Percentiles rank a stretch among this genome's conserved stretches.
phyloP scores from a whole-genome alignment of 2,888 invertebrate genomes.

The Micropterix aruncella region DNA sequence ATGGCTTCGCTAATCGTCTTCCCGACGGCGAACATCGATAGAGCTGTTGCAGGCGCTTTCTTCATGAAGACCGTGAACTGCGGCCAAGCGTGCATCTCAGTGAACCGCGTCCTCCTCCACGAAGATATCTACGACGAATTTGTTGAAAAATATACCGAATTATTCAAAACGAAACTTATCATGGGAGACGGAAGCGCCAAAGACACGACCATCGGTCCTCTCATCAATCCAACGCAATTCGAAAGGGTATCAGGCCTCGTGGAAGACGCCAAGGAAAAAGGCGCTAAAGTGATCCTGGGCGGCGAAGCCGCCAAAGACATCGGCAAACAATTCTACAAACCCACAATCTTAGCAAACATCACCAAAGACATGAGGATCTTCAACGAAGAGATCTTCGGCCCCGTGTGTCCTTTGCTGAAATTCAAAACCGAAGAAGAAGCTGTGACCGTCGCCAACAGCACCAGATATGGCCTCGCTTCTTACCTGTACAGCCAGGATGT shows the following conservation, averaged over 20 bases:
- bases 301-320: conserved; percentile 50
- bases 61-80: conserved; percentile 88
- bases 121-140: conserved; percentile 67
- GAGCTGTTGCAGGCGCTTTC: conserved; percentile 78
- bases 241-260: conserved; percentile 70
- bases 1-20: conserved; percentile 98
- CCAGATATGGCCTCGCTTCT: conserved; percentile 76
- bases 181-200: conserved; percentile 66
- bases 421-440: conserved; percentile 85
- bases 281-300: conserved; percentile 66
- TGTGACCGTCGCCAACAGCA: conserved; percentile 67
- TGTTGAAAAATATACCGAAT: conserved; percentile 50
- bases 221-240: conserved; percentile 78
- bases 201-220: conserved; percentile 74
- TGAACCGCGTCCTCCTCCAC: conserved; percentile 82
- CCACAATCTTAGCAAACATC: conserved; percentile 78
- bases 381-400: conserved; percentile 90
- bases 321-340: conserved; percentile 76
- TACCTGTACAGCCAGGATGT: conserved; percentile 89
- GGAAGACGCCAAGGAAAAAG: conserved; percentile 72
- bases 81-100: conserved; percentile 94
- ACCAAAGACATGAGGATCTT: conserved; percentile 70
- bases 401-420: conserved; percentile 73
- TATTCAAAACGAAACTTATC: conserved; percentile 51
- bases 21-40: conserved; percentile 74